Conservation (phyloP, 92 coral and sea anemone genomes). For the Epizoanthus fatuus region DNA sequence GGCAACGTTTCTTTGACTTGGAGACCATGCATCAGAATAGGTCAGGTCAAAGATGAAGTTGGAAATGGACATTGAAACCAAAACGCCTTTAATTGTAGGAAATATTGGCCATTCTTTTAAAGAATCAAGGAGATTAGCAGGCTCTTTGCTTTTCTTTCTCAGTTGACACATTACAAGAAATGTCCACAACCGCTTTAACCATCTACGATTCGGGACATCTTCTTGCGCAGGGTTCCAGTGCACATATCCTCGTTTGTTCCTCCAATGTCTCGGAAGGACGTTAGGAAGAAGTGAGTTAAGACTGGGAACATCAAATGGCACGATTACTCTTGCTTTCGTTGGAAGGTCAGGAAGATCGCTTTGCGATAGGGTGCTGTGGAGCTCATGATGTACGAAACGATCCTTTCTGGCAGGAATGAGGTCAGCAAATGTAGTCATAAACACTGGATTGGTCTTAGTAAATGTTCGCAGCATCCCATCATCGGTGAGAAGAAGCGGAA, state of each 20-base stretch:
- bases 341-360: neutral
- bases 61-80: slow-evolving; percentile 21
- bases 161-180: slow-evolving; percentile 26
- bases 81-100: neutral
- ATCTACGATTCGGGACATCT: neutral
- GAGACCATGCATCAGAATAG: neutral
- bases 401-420: slow-evolving; percentile 39
- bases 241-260: slow-evolving; percentile 5
- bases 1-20: slow-evolving; percentile 21
- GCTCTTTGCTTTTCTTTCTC: neutral
- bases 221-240: slow-evolving; percentile 6
- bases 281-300: slow-evolving; percentile 15
- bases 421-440: slow-evolving; percentile 38
- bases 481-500: slow-evolving; percentile 50
- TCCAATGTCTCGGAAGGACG: slow-evolving; percentile 26
- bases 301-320: neutral
- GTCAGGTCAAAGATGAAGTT: slow-evolving; percentile 25
- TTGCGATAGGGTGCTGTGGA: neutral
- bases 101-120: slow-evolving; percentile 36
- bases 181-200: slow-evolving; percentile 33
- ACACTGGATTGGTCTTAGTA: slow-evolving; percentile 33
- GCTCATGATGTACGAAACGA: slow-evolving; percentile 37
- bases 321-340: neutral
- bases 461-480: slow-evolving; percentile 38
- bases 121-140: neutral